Conservation (phyloP, 1,140 invertebrate species). For the Megalopta genalis region DNA sequence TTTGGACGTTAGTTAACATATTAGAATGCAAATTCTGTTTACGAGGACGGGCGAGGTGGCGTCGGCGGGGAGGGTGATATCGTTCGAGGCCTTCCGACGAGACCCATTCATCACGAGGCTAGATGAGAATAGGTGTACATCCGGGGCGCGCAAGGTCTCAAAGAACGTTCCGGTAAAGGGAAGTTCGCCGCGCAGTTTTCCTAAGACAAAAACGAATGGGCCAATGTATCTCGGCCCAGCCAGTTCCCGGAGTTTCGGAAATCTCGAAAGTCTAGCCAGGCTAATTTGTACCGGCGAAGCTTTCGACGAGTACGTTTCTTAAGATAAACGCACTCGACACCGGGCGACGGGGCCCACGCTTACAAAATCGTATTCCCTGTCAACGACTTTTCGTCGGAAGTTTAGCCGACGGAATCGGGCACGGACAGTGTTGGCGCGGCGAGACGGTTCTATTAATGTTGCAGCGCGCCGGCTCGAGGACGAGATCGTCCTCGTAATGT, state of each 20-base stretch:
- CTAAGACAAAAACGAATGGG: constrained; percentile 34
- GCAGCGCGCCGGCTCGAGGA: constrained; percentile 1
- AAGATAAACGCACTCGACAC: constrained; percentile 33
- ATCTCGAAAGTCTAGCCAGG: constrained; percentile 40
- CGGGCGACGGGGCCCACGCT: neutral
- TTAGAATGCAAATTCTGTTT: constrained; percentile 54
- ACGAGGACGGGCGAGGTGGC: constrained; percentile 1
- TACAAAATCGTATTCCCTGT: constrained; percentile 6
- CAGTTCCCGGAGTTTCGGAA: constrained; percentile 27
- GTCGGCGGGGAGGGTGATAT: neutral
- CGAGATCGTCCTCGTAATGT: constrained; percentile 3
- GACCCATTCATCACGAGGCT: constrained; percentile 45
- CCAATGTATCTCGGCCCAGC: constrained; percentile 12
- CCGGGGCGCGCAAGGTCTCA: constrained; percentile 6
- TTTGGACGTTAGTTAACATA: constrained; percentile 50
- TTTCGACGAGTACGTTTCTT: constrained; percentile 13
- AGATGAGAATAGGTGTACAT: constrained; percentile 39
- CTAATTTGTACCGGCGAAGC: constrained; percentile 36
- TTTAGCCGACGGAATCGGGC: neutral
- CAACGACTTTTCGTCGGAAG: neutral
- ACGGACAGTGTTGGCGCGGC: neutral
- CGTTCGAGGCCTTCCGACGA: constrained; percentile 36
- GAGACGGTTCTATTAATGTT: constrained; percentile 21
- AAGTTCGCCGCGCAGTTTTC: constrained; percentile 20
- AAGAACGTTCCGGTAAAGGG: constrained; percentile 4